Percentiles rank a stretch among this genome's conserved stretches.
These are phyloP conservation scores for Druon quercuslanigerum DNA, from an alignment of 1,140 invertebrate genomes.

Conservation along the genomic window DNA sequence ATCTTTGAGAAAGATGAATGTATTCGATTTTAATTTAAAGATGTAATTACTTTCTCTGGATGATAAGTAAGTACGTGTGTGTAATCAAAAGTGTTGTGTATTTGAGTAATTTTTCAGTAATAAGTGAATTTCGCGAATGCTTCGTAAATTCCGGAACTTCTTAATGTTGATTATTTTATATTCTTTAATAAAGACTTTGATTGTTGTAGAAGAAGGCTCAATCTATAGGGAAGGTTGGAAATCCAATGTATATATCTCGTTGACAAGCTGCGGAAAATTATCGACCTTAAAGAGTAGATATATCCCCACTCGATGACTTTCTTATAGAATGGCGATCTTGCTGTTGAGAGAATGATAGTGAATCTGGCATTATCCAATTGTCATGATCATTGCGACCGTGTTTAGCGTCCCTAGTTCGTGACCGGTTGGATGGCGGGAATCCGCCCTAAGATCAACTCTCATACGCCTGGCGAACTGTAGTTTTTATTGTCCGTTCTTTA, in stretches of 20 bases:
- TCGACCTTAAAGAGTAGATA: not conserved
- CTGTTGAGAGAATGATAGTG: slow-evolving; percentile 55
- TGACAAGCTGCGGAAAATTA: slow-evolving; percentile 14
- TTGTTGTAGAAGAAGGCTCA: not conserved
- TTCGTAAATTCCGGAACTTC: not conserved
- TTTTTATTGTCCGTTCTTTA: slow-evolving; percentile 14
- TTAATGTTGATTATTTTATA: not conserved
- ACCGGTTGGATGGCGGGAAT: slow-evolving; percentile 73
- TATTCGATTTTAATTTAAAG: not conserved
- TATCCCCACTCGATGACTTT: slow-evolving; percentile 9
- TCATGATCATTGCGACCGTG: slow-evolving; percentile 52
- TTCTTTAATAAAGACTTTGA: not conserved
- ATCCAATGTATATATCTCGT: not conserved
- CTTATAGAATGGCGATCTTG: slow-evolving; percentile 9
- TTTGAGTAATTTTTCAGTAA: not conserved
- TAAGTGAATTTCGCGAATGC: slow-evolving; percentile 4
- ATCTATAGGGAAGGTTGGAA: not conserved
- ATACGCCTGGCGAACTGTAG: slow-evolving; percentile 60
- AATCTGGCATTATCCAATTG: slow-evolving; percentile 67
- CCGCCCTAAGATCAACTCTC: slow-evolving; percentile 74
- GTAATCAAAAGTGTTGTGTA: not conserved
- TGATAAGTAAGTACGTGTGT: not conserved
- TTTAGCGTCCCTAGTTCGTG: slow-evolving; percentile 64
- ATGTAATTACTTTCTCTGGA: not conserved
- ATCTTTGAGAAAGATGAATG: not conserved